phyloP scores from a whole-genome alignment of 2,888 invertebrate genomes.

The Eudemis profundana region DNA sequence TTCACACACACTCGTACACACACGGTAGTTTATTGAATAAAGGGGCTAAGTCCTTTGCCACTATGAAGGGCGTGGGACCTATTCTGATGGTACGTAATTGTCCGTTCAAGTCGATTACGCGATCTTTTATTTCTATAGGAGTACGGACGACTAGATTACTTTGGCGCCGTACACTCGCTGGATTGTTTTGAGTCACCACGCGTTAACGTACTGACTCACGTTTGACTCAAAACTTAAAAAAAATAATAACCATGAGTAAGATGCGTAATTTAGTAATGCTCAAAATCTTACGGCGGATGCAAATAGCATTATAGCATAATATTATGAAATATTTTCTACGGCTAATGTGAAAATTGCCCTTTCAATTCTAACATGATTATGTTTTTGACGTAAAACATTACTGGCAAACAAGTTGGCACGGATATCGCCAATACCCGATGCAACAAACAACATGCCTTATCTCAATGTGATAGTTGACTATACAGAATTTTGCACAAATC shows the following conservation, averaged over 20 bases:
- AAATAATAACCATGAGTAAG: conserved; percentile 69
- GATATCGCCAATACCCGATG: background rate
- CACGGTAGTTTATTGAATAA: background rate
- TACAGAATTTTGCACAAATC: too few relatives aligned
- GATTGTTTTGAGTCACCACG: conserved; percentile 62
- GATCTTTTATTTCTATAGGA: conserved; percentile 24
- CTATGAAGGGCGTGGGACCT: background rate
- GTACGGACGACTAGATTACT: conserved; percentile 29
- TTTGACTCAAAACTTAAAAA: conserved; percentile 75
- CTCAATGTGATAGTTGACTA: too few relatives aligned
- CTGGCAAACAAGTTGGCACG: background rate
- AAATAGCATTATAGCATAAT: too few relatives aligned
- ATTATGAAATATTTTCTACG: too few relatives aligned
- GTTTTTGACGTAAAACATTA: background rate
- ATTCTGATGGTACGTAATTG: background rate
- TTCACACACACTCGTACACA: conserved; percentile 26
- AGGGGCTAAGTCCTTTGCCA: background rate
- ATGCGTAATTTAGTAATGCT: conserved; percentile 34
- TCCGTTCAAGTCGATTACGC: conserved; percentile 6
- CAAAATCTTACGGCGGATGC: conserved; percentile 11
- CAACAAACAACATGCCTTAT: background rate
- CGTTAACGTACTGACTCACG: conserved; percentile 73
- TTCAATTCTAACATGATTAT: too few relatives aligned
- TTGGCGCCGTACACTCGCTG: conserved; percentile 22
- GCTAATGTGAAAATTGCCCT: too few relatives aligned